Percentiles rank a stretch among this genome's conserved stretches.
These are phyloP conservation scores for Syrphus vitripennis DNA, from an alignment of 2,888 invertebrate genomes.

Conservation along the genomic window DNA sequence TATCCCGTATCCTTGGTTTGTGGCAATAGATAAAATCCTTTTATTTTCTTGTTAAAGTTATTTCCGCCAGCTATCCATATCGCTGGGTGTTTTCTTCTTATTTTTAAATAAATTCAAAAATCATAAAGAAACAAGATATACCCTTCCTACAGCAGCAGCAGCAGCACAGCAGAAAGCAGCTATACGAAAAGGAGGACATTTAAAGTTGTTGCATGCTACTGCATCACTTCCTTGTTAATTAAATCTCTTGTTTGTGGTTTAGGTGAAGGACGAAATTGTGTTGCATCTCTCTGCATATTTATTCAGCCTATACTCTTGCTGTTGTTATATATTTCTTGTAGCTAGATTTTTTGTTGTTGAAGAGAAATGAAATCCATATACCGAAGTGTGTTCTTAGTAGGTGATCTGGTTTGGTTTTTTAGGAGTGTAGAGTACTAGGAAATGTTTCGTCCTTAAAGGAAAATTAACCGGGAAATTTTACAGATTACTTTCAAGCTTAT, in stretches of 20 bases:
- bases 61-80: constrained; percentile 2
- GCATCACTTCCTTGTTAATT: constrained; percentile 59
- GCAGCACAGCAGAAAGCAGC: no score
- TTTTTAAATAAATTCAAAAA: constrained; percentile 17
- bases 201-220: constrained; percentile 5
- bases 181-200: constrained; percentile 12
- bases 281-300: not conserved
- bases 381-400: not conserved
- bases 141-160: not conserved
- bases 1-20: not conserved
- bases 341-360: not conserved
- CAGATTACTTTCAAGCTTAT: not conserved
- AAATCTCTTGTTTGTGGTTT: constrained; percentile 37
- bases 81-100: not conserved
- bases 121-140: not conserved
- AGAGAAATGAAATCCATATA: not conserved
- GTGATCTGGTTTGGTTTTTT: not conserved
- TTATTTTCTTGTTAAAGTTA: constrained; percentile 27
- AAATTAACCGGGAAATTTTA: not conserved
- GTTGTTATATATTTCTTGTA: not conserved
- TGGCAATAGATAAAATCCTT: constrained; percentile 33
- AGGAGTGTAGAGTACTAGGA: not conserved
- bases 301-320: not conserved
- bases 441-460: not conserved
- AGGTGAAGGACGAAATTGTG: constrained; percentile 23